Base-by-base conservation (phyloP, 2,888 invertebrate species). In the Hirtodrosophila histrioides region DNA sequence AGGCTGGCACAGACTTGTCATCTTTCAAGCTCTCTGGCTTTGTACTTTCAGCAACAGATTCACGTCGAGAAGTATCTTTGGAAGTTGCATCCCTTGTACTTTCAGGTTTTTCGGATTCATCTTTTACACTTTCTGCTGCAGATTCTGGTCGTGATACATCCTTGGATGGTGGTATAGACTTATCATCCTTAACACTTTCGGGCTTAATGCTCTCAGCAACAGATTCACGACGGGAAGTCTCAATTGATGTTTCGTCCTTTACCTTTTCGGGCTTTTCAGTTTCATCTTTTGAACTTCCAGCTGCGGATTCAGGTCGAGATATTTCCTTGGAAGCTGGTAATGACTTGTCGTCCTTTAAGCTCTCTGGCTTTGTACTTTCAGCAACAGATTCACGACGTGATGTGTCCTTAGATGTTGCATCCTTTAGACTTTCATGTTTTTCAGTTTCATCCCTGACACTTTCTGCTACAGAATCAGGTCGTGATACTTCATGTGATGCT, bases 331-430 rank as follows among this genome's bases (percentile, higher is more conserved):
- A 31, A 7, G 1, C 31, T 31, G 31, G 31, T 8, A 8, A 9
- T 0, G 44, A 12, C 7, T 44, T 44, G 1, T 29, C 29, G 4
- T 44, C 44, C 29, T n/a, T 27, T 2, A 11, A 2, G 4, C 43
- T 55, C 8, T 23, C 41, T 0, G 27, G 27, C 4, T 72, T 66
- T 1, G 45, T 3, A 7, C 67, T 58, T 41, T 66, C 70, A 3
- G 45, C n/a, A 4, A 45, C 37, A 0, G 81, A 75, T 4, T 77
- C 72, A 0, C 89, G 90, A 0, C 54, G 63, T 2, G 65, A 65
- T 3, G 44, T 12, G 24, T 60, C 61, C 4, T 36, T 36, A 2
- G 78, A 72, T 24, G 63, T 60, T 1, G 61, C 67, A 39, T 58
- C 74, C 9, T 58, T 41, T 5, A 24, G 4, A 10, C 55, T 3